Percentiles rank a stretch among this genome's conserved stretches.
Conservation (phyloP, 2,888 invertebrate species). For the Tetanocera ferruginea region DNA sequence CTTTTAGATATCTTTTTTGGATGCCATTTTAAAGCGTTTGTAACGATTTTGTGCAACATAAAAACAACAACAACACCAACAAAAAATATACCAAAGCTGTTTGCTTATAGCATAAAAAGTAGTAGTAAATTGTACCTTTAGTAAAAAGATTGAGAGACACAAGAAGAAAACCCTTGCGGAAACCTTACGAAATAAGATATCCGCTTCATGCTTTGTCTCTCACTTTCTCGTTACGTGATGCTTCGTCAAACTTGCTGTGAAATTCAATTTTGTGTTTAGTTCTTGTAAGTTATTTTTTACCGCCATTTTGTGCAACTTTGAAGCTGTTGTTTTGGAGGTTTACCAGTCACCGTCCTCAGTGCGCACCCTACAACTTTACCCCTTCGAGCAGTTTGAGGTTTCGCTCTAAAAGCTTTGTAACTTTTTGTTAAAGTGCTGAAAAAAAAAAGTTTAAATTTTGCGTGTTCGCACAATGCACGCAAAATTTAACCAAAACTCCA, state of each 20-base stretch:
- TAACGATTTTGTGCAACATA: background rate
- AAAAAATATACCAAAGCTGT: background rate
- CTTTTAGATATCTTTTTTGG: background rate
- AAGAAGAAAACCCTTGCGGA: background rate
- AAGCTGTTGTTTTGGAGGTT: background rate
- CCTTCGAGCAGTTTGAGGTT: background rate
- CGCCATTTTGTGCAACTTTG: background rate
- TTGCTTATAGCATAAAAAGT: background rate
- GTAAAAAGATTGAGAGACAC: background rate
- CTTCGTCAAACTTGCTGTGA: slow-evolving; percentile 36
- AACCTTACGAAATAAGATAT: slow-evolving; percentile 39
- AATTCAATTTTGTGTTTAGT: slow-evolving; percentile 37
- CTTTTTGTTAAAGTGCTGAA: background rate
- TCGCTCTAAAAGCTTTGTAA: background rate
- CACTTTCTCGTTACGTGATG: background rate
- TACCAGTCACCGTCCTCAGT: background rate
- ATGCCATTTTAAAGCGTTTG: background rate
- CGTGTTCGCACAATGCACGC: slow-evolving; percentile 1
- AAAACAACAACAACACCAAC: background rate
- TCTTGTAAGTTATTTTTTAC: background rate
- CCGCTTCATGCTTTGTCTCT: slow-evolving; percentile 32
- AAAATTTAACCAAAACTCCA: slow-evolving; percentile 1
- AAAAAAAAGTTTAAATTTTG: background rate
- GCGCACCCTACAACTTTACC: too few species aligned
- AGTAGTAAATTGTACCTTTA: background rate